A percentile compares a stretch with the other conserved stretches of the same genome.
Evolutionary conservation across 2,113 vertebrate species (phyloP).

Genomic region (Steatornis caripensis): DNA sequence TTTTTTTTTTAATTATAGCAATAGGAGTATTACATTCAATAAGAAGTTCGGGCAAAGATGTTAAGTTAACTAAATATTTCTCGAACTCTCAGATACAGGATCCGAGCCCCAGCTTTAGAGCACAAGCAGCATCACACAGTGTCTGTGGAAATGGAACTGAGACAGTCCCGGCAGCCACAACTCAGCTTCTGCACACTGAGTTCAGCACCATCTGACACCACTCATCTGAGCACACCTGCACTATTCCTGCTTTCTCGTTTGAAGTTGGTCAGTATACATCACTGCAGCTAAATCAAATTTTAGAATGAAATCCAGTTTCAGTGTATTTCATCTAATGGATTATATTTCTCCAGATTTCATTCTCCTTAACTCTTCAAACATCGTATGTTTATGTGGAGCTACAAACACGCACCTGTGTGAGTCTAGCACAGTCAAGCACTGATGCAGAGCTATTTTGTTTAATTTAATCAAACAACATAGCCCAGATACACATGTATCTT

Average conservation of each 20-base stretch:
- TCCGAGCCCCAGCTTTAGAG: background rate
- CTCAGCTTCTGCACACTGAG: background rate
- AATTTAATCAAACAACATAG: background rate
- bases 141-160: fast-evolving
- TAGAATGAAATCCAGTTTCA: background rate
- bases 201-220: background rate
- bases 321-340: background rate
- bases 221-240: background rate
- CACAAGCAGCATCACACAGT: background rate
- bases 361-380: background rate
- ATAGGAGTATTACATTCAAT: background rate
- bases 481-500: background rate
- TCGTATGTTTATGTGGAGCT: background rate
- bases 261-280: background rate
- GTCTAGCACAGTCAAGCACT: background rate
- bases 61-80: background rate
- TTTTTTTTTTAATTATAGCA: background rate
- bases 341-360: background rate
- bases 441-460: background rate
- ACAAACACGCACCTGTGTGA: background rate
- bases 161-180: background rate
- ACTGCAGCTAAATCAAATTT: background rate
- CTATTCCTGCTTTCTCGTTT: background rate
- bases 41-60: background rate
- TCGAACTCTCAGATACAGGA: background rate